Percentiles rank a stretch among this genome's conserved stretches.
phyloP scores from a whole-genome alignment of 2,797 vertebrate species.

The Lithobates sylvaticus region DNA sequence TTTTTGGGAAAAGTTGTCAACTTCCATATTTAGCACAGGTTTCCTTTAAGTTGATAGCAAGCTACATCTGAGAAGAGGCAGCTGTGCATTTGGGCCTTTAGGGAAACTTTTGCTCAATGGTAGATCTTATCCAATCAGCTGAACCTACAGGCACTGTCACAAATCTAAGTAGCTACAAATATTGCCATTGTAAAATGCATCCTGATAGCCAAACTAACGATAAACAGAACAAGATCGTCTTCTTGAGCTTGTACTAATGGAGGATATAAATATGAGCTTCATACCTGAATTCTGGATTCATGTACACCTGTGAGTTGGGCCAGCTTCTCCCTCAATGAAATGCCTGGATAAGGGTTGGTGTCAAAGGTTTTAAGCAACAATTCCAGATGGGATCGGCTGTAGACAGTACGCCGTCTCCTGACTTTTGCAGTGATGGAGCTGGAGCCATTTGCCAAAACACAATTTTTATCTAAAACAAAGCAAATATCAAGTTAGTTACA shows the following conservation, averaged over 20 bases:
- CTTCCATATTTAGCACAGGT: too few species aligned
- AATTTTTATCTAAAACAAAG: slow-evolving; percentile 4
- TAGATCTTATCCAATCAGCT: too few species aligned
- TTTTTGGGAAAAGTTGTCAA: too few species aligned
- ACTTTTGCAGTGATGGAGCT: slow-evolving; percentile 50
- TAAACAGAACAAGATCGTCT: neutral
- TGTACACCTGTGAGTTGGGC: slow-evolving; percentile 66
- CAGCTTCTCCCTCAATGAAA: slow-evolving; percentile 67
- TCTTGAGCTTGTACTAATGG: neutral
- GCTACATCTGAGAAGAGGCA: too few species aligned
- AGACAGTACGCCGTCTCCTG: slow-evolving; percentile 67
- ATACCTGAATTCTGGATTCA: slow-evolving; percentile 70
- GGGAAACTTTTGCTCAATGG: too few species aligned
- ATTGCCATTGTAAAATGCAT: too few species aligned
- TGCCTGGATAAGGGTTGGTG: slow-evolving; percentile 69
- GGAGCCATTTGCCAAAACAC: neutral
- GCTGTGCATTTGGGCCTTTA: too few species aligned
- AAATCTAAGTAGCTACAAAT: too few species aligned
- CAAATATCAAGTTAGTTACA: neutral
- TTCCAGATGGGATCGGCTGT: slow-evolving; percentile 66
- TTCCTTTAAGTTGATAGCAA: too few species aligned
- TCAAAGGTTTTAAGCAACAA: slow-evolving; percentile 68
- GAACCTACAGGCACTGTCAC: too few species aligned
- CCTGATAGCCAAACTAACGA: too few species aligned
- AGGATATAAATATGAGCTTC: neutral